A percentile compares a stretch with the other conserved stretches of the same genome.
phyloP scores from a whole-genome alignment of 2,888 invertebrate species.

The Opisthograptis luteolata region DNA sequence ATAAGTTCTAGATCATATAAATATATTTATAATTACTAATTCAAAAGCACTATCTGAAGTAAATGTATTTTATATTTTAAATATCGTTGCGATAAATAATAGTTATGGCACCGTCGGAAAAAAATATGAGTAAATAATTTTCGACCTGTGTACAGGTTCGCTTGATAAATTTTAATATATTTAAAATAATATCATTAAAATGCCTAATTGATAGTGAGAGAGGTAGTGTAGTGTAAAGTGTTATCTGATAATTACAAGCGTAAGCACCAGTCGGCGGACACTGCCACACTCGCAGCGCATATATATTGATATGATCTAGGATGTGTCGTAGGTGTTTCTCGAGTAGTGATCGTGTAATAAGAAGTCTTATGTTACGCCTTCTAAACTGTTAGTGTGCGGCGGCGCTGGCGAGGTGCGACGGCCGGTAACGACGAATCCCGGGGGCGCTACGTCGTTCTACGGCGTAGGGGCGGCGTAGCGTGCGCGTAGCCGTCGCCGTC shows the following conservation, averaged over 20 bases:
- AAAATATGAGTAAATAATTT: conserved; percentile 50
- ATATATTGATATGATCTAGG: conserved; percentile 84
- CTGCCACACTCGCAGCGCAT: conserved; percentile 70
- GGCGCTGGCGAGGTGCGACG: conserved; percentile 40
- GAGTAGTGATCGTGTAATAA: conserved; percentile 82
- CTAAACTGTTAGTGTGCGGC: conserved; percentile 61
- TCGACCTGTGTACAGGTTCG: conserved; percentile 62
- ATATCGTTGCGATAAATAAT: conserved; percentile 42
- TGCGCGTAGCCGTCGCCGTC: conserved; percentile 39
- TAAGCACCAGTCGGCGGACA: conserved; percentile 60
- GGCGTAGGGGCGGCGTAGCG: conserved; percentile 47
- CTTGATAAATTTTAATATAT: conserved; percentile 69
- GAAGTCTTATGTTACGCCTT: conserved; percentile 81
- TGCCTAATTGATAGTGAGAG: conserved; percentile 80
- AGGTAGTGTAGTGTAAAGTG: conserved; percentile 76
- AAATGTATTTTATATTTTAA: conserved; percentile 47
- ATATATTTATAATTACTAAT: conserved; percentile 69
- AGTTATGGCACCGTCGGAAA: conserved; percentile 56
- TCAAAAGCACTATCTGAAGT: conserved; percentile 47
- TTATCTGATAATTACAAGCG: conserved; percentile 65
- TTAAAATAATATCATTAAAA: conserved; percentile 71
- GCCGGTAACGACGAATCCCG: background rate
- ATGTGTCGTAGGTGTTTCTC: conserved; percentile 82
- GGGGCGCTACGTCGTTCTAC: conserved; percentile 27
- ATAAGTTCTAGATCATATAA: conserved; percentile 84